Percentiles rank a stretch among this genome's conserved stretches.
These are phyloP conservation scores for Caradrina kadenii DNA, from an alignment of 2,888 invertebrate genomes.

Conservation along the genomic window DNA sequence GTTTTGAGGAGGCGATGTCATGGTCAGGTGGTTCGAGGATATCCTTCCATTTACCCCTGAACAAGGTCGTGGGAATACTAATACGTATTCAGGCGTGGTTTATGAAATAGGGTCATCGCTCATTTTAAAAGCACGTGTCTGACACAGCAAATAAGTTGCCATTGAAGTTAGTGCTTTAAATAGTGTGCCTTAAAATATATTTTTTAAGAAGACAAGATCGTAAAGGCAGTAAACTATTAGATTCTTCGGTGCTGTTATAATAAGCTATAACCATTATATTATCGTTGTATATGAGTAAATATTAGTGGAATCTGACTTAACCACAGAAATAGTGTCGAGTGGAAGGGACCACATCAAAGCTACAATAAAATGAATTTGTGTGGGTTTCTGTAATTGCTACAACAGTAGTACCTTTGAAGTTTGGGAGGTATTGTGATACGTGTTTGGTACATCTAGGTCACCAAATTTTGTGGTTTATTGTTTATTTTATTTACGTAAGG, in stretches of 20 bases:
- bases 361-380: constrained; percentile 31
- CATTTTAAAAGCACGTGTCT: too few relatives aligned
- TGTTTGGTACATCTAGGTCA: neutral
- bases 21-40: constrained; percentile 68
- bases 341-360: constrained; percentile 36
- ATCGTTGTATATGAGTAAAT: constrained; percentile 1
- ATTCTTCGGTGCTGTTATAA: too few relatives aligned
- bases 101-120: constrained; percentile 4
- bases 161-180: too few relatives aligned
- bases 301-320: neutral
- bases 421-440: constrained; percentile 12
- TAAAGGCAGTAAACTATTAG: too few relatives aligned
- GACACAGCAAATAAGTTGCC: too few relatives aligned
- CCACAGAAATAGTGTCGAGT: constrained; percentile 2
- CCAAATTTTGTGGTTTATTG: neutral
- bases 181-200: too few relatives aligned
- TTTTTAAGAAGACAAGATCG: too few relatives aligned
- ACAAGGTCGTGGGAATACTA: constrained; percentile 71
- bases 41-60: constrained; percentile 66
- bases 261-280: neutral
- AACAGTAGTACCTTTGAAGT: constrained; percentile 27
- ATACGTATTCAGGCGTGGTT: constrained; percentile 49
- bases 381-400: constrained; percentile 14
- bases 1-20: constrained; percentile 59
- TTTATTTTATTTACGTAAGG: too few relatives aligned